Base-by-base conservation (phyloP, 2,888 invertebrate genomes). In the Polylopha cassiicola region DNA sequence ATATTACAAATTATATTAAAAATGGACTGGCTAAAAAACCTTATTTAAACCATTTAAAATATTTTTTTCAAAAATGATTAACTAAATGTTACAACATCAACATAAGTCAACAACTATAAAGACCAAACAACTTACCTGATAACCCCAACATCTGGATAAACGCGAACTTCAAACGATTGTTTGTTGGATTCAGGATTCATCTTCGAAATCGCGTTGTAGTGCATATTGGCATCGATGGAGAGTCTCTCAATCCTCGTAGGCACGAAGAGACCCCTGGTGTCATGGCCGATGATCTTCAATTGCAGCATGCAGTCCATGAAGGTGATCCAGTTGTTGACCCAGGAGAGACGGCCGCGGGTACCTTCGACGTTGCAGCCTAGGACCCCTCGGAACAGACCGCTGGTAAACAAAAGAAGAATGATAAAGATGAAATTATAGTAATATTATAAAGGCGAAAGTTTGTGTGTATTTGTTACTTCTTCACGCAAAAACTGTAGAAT, bases 261-360 rank as follows among this genome's bases (percentile, higher is more conserved):
- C 0, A 95, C 87, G 56, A 90, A 87, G 2, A 95, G 87, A 2
- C 90, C 88, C 14, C 93, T 87, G 1, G 90, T 88, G 48, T 91
- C 90, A 39, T 90, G 86, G 14, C 90, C 89, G 14, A 95, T 67
- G 30, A 95, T 90, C 55, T 90, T 89, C 55, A 94, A 89, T 73
- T 97, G 97, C 7, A 97, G 84, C 90, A 97, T 92, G 18, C 93
- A 92, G 76, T 97, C 97, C 79, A 97, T 89, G 71, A 95, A 95
- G 2, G 93, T 89, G 4, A 94, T 91, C 95, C 96, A 97, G 74
- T 95, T 94, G 56, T 91, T 91, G 30, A 88, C 86, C 95, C 95
- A 96, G 33, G 86, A 70, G 3, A 89, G 65, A 11, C 77, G 73
- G 1, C 88, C 89, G 1, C 77, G 73, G 2, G 75, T 81, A 16